A percentile compares a stretch with the other conserved stretches of the same genome.
phyloP scores from a whole-genome alignment of 2,113 vertebrate species.

The Odocoileus virginianus region DNA sequence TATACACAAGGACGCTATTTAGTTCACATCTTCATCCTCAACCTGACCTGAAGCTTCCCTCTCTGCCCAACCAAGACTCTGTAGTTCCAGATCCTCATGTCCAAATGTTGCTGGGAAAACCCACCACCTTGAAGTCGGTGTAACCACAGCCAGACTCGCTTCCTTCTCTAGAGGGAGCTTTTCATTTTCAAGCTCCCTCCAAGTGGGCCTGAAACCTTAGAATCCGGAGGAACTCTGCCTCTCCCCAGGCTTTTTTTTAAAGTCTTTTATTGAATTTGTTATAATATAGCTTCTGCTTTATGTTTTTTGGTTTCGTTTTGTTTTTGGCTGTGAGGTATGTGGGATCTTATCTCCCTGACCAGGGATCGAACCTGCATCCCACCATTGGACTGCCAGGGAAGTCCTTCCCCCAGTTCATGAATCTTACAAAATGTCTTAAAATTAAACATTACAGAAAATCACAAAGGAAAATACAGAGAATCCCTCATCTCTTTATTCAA shows the following conservation, averaged over 20 bases:
- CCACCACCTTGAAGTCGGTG: background rate
- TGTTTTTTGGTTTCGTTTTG: background rate
- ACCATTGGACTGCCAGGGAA: background rate
- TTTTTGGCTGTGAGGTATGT: background rate
- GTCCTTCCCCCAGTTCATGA: background rate
- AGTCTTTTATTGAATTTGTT: background rate
- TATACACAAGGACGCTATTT: background rate
- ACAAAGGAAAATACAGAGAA: background rate
- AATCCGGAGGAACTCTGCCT: background rate
- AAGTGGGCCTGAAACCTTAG: background rate
- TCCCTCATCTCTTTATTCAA: background rate
- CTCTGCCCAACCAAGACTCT: rapidly evolving
- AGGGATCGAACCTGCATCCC: background rate
- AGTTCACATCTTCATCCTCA: no score
- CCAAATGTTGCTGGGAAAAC: background rate
- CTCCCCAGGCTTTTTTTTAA: background rate
- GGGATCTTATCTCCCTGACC: background rate
- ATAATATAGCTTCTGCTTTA: background rate
- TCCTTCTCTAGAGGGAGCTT: background rate
- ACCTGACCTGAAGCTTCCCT: background rate
- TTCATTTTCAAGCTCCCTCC: background rate
- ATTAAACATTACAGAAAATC: background rate
- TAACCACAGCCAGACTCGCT: background rate
- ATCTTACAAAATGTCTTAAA: background rate
- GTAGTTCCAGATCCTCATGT: background rate